Evolutionary conservation across 2,797 vertebrate genomes (phyloP).

Genomic region (Selene dorsalis): DNA sequence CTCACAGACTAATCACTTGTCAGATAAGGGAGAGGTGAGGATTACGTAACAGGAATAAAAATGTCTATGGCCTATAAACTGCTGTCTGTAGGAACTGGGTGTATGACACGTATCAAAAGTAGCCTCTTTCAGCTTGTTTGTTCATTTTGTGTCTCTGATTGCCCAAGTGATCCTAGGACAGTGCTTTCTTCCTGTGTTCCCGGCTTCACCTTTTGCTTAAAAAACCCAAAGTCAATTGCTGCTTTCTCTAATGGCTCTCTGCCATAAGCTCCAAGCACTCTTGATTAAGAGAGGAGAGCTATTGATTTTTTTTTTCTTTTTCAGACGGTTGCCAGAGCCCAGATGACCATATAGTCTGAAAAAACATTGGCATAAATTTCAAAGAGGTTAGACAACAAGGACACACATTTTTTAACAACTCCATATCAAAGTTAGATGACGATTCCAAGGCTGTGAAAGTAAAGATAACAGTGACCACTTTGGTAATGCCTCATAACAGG

Average conservation of each 20-base stretch:
- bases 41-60: slow-evolving; percentile 65
- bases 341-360: slow-evolving; percentile 49
- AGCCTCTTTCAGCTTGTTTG: background rate
- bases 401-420: slow-evolving; percentile 32
- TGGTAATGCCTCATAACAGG: background rate
- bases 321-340: slow-evolving; percentile 37
- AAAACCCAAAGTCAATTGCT: slow-evolving; percentile 67
- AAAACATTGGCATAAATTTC: slow-evolving; percentile 49
- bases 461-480: background rate
- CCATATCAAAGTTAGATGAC: slow-evolving; percentile 16
- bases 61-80: slow-evolving; percentile 43
- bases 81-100: slow-evolving; percentile 41
- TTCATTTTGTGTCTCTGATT: slow-evolving; percentile 22
- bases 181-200: slow-evolving; percentile 28
- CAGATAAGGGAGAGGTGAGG: slow-evolving; percentile 53
- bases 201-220: slow-evolving; percentile 61
- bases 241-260: slow-evolving; percentile 65
- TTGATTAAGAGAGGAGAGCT: slow-evolving; percentile 72
- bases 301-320: slow-evolving; percentile 70
- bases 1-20: slow-evolving; percentile 66
- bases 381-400: slow-evolving; percentile 51
- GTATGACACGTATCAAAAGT: slow-evolving; percentile 23
- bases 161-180: slow-evolving; percentile 6
- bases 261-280: slow-evolving; percentile 69
- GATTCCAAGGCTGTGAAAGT: background rate